Base-by-base conservation (phyloP, 2,113 vertebrate genomes). In the Rhizomys pruinosus region DNA sequence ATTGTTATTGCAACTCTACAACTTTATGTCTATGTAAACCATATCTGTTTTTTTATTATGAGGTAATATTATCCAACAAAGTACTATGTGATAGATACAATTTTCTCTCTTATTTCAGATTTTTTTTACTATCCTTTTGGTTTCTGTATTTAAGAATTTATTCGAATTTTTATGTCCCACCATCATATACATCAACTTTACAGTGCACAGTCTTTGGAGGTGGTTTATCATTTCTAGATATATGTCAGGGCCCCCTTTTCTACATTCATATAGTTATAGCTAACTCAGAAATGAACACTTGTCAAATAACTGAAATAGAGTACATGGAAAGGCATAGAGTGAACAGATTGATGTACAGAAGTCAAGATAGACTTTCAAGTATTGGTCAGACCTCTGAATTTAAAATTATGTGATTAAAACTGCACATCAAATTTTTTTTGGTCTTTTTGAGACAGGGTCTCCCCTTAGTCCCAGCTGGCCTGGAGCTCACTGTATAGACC, bases 1-100 rank as follows among this genome's bases (percentile, higher is more conserved):
- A 74, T 27, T 90, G 32, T 64, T 80, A 90, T 39, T 73, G 22
- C 69, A 85, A 42, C 12, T 71, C 22, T 74, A 85, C 3, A 93
- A 77, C 47, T 39, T 87, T 29, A 95, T 92, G 87, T 92, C 63
- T 82, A 23, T 69, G 25, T 19, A 10, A 96, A 77, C 71, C 85
- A 5, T 1, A 85, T 44, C 27, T 94, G 74, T 22, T 86, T 90
- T 44, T 81, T 93, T 85, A 80, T 55, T 39, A 84, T 61, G 64
- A 73, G 64, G 72, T 44, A 37, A 34, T 39, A 77, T 69, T 39
- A 61, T 34, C 16, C 44, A 92, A 88, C 11, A 88, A 79, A 94
- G 87, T 84, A 11, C 32, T 3, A 37, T 80, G 63, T 86, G 84
- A 32, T 10, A 61, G 12, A 34, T 91, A 74, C 13, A 84, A n/a